Evolutionary conservation across 2,797 vertebrate genomes (phyloP), one percentile per base, ranked within the genome.

Genomic region (Phrynocephalus vlangalii): DNA sequence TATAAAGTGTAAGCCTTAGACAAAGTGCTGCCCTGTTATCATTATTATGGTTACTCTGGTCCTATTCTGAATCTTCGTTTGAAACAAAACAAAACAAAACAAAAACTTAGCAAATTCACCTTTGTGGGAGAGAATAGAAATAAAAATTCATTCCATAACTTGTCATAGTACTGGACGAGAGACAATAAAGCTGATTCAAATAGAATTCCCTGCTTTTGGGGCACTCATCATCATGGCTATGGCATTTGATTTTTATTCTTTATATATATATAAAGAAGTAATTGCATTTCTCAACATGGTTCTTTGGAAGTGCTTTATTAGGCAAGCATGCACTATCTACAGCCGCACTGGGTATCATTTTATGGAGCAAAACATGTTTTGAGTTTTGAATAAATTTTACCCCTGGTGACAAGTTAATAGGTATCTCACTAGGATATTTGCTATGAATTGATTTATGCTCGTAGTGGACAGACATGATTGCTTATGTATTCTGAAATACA

Each of bases 321-420:
- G 73, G 83, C 76, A 79, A 91, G 71, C 0, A 0, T 91, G 84
- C 91, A 76, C 68, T 95, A 93, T 95, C 95, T 96, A 94, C 90
- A 92, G 56, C 83, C 89, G 75, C 30, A 90, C 88, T 86, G 72
- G 89, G 86, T 90, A 94, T 77, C 63, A 90, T 94, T 94, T 93
- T 88, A 83, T 87, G 85, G 84, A 94, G 66, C 63, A 92, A 92
- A 93, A 90, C 76, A 84, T 90, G 93, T 92, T 82, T 87, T 91
- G 92, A 93, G 85, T 94, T 95, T 96, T 95, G 95, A 95, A 94
- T 95, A 95, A 95, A 93, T 94, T 95, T 94, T 94, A 91, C 94
- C 91, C 92, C 93, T 70, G 63, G 85, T 94, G 95, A 94, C 95
- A 96, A 94, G 92, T 93, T 95, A 95, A 96, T 96, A 94, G 90